phyloP scores from a whole-genome alignment of 1,140 invertebrate genomes.

The Drosophila varians region DNA sequence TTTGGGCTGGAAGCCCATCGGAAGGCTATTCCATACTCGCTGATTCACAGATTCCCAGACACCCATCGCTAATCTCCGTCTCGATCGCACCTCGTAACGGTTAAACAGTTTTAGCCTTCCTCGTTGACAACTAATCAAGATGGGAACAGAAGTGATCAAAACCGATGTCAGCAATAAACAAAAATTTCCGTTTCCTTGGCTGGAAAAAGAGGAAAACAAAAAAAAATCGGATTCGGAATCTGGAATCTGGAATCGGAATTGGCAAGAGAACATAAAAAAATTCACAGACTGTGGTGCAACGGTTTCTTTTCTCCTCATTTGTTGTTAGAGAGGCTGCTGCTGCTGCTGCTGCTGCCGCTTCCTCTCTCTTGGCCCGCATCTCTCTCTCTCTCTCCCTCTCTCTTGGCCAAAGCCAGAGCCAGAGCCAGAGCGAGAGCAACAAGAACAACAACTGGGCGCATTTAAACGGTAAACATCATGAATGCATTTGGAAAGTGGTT shows the following conservation, averaged over 20 bases:
- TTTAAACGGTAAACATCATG: constrained; percentile 81
- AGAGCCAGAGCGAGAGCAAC: constrained; percentile 6
- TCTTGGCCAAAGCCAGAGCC: too few species aligned
- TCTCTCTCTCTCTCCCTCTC: constrained; percentile 12
- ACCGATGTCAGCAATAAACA: constrained; percentile 42
- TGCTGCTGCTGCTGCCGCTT: constrained; percentile 4
- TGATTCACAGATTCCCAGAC: background rate
- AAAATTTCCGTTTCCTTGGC: constrained; percentile 44
- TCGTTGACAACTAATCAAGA: constrained; percentile 47
- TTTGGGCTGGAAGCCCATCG: background rate
- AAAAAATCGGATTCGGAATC: too few species aligned
- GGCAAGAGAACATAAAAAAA: constrained; percentile 19
- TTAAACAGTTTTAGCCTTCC: constrained; percentile 22
- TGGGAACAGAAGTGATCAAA: constrained; percentile 35
- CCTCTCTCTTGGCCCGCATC: constrained; percentile 9
- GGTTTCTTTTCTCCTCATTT: constrained; percentile 65
- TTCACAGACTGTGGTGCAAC: constrained; percentile 38
- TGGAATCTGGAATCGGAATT: constrained; percentile 20
- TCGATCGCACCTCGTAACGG: constrained; percentile 20
- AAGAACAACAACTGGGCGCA: constrained; percentile 66
- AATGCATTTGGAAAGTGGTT: constrained; percentile 79
- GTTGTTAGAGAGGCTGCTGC: constrained; percentile 44
- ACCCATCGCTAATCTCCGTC: background rate
- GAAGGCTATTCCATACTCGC: background rate
- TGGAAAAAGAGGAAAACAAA: background rate